A percentile compares a stretch with the other conserved stretches of the same genome.
Conservation (phyloP, 2,797 vertebrate genomes). For the Karalla daura region DNA sequence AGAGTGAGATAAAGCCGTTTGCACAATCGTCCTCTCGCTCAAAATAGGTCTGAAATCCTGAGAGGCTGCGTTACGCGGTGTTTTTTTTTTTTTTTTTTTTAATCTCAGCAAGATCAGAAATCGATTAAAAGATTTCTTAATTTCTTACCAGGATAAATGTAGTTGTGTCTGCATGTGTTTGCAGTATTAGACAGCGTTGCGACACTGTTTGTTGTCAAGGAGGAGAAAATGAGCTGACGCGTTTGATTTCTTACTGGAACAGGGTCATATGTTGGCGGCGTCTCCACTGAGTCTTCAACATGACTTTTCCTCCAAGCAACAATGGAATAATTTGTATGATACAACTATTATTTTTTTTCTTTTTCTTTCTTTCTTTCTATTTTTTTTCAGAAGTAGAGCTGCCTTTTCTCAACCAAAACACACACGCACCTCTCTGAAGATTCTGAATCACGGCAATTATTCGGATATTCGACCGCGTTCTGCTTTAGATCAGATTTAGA, state of each 20-base stretch:
- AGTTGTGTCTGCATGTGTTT: conserved; percentile 50
- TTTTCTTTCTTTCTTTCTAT: conserved; percentile 29
- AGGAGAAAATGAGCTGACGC: conserved; percentile 57
- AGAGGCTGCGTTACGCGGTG: conserved; percentile 32
- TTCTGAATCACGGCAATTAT: neutral
- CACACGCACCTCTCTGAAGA: neutral
- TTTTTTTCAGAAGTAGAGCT: conserved; percentile 3
- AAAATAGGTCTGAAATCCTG: conserved; percentile 42
- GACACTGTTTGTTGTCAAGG: conserved; percentile 67
- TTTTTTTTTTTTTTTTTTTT: no score
- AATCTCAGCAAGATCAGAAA: conserved; percentile 51
- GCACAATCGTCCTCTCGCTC: conserved; percentile 40
- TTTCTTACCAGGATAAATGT: conserved; percentile 51
- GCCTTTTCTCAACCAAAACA: conserved; percentile 10
- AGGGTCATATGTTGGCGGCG: conserved; percentile 21
- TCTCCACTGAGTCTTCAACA: conserved; percentile 13
- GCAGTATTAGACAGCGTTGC: conserved; percentile 62
- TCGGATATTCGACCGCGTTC: conserved; percentile 6
- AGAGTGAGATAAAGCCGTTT: conserved; percentile 69
- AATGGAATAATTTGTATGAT: conserved; percentile 1
- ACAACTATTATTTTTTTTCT: no score
- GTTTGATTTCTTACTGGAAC: conserved; percentile 58
- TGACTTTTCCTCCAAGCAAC: neutral
- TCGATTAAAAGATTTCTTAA: conserved; percentile 65
- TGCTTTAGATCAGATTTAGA: conserved; percentile 10